Base-by-base conservation (phyloP, 2,797 vertebrate species). In the Ceyx erithaca region DNA sequence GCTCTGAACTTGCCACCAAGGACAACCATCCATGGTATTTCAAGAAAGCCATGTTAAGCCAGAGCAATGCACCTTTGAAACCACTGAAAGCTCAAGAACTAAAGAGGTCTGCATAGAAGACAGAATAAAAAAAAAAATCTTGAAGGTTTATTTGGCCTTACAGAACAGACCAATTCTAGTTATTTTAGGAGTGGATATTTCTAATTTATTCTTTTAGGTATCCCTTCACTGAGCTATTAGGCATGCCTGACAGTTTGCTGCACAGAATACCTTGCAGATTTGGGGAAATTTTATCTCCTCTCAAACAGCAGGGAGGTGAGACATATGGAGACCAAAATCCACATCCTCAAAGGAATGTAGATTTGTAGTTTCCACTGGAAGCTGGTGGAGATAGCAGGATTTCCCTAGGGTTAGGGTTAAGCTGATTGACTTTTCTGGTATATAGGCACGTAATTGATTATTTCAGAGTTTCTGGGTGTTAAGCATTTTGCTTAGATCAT, bases 361-460 rank as follows among this genome's bases (percentile, higher is more conserved):
- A 76, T 94, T 86, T 94, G 80, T 87, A 85, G 85, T 85, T 90
- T 89, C 33, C 64, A 31, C 78, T 91, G 84, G 79, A 82, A 93
- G 73, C 70, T 75, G 75, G 77, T 89, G 64, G 71, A 90, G 92
- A 90, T 90, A 90, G 80, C 48, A 57, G 86, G 57, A 92, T 90
- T 90, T 89, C 90, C 78, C 78, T 80, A 85, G 45, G 68, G 83
- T 86, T 88, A 49, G 70, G 86, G 86, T 90, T 94, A 94, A 95
- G 86, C 90, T 92, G 94, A 90, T 90, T 90, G 93, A 87, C 83
- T 96, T 87, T 94, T 85, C 93, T 94, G 54, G 93, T 93, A 40
- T 71, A 90, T 54, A 62, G 58, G 92, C 68, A 89, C 89, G 84
- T 90, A 94, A 95, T 77, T 91, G 94, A 94, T 92, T 93, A 72